phyloP scores from a whole-genome alignment of 2,113 vertebrate genomes.

The Okapia johnstoni region DNA sequence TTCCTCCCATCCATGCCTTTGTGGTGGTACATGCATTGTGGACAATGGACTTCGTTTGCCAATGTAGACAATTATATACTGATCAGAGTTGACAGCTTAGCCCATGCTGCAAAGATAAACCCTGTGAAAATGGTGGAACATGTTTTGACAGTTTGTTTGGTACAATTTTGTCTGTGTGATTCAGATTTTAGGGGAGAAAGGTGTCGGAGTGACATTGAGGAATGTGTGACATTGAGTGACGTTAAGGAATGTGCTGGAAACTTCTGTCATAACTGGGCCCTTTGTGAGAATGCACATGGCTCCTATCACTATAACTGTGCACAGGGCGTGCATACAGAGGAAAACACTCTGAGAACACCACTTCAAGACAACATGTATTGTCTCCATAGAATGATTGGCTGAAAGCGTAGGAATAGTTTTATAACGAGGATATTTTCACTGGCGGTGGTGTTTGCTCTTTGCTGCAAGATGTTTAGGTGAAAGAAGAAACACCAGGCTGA shows the following conservation, averaged over 20 bases:
- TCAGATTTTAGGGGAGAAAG: slow-evolving; percentile 92
- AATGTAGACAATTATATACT: slow-evolving; percentile 92
- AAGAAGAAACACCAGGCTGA: slow-evolving; percentile 81
- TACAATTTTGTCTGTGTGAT: slow-evolving; percentile 93
- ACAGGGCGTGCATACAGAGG: slow-evolving; percentile 84
- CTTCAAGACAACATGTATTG: slow-evolving; percentile 87
- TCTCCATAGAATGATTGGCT: slow-evolving; percentile 92
- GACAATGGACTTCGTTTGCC: slow-evolving; percentile 91
- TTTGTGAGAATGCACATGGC: slow-evolving; percentile 92
- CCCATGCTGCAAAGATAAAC: slow-evolving; percentile 94
- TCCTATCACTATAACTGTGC: slow-evolving; percentile 92
- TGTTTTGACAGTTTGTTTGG: slow-evolving; percentile 96
- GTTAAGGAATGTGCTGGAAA: slow-evolving; percentile 86
- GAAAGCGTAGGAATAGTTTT: slow-evolving; percentile 84
- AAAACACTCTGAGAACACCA: slow-evolving; percentile 82
- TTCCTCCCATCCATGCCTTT: slow-evolving; percentile 93
- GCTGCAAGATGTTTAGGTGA: slow-evolving; percentile 84
- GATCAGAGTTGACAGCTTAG: slow-evolving; percentile 94
- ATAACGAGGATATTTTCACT: slow-evolving; percentile 82
- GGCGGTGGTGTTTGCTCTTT: slow-evolving; percentile 90
- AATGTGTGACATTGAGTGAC: slow-evolving; percentile 67
- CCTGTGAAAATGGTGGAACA: slow-evolving; percentile 93
- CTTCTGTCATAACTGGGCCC: slow-evolving; percentile 88
- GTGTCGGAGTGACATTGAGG: slow-evolving; percentile 88
- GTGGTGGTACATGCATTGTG: slow-evolving; percentile 91